Conservation (phyloP, 2,113 vertebrate species). For the Arizona elegans region DNA sequence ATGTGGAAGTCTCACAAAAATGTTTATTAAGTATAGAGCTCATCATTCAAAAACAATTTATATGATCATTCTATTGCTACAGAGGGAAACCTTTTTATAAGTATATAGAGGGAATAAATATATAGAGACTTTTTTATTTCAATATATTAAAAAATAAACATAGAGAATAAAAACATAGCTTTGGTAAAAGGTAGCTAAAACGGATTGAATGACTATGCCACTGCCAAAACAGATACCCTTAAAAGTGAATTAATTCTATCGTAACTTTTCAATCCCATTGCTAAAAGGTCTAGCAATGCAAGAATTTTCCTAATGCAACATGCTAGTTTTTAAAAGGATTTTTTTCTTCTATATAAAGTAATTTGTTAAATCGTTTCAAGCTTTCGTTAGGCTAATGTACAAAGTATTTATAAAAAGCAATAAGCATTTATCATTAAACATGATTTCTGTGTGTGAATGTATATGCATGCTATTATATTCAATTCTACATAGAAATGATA, state of each 20-base stretch:
- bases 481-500: neutral
- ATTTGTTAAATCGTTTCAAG: conserved; percentile 36
- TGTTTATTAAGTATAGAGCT: neutral
- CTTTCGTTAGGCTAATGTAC: conserved; percentile 27
- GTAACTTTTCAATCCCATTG: conserved; percentile 53
- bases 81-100: neutral
- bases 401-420: conserved; percentile 8
- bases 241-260: conserved; percentile 43
- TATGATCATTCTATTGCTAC: neutral
- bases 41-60: neutral
- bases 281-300: conserved; percentile 44
- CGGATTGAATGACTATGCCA: conserved; percentile 20
- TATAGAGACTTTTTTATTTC: neutral
- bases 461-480: neutral
- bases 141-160: neutral
- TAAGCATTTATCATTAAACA: neutral
- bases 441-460: neutral
- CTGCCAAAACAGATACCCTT: conserved; percentile 31
- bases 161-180: neutral
- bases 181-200: conserved; percentile 26
- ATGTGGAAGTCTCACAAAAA: neutral
- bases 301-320: conserved; percentile 41
- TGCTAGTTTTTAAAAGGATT: conserved; percentile 14
- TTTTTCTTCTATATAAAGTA: neutral
- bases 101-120: neutral